These are phyloP conservation scores for Fulica atra DNA, from an alignment of 2,113 vertebrate genomes.

Conservation along the genomic window DNA sequence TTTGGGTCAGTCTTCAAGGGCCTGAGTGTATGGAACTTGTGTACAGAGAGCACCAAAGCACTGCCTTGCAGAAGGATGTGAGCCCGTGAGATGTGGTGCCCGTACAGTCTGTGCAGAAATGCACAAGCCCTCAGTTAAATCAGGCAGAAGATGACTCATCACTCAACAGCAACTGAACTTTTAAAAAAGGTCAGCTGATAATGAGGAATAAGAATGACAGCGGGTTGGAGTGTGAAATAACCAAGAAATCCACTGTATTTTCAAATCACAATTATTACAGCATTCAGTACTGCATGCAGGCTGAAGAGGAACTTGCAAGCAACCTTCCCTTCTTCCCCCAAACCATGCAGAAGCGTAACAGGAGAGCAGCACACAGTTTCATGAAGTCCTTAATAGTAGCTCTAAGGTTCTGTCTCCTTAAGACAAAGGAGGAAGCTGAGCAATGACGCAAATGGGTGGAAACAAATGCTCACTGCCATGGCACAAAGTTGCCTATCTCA, in stretches of 20 bases:
- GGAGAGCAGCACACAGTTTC: neutral
- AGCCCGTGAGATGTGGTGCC: neutral
- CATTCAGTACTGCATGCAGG: fast-evolving
- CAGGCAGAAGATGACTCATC: conserved; percentile 2
- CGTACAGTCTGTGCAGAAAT: neutral
- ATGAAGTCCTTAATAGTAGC: neutral
- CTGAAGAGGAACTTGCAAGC: neutral
- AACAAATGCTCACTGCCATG: neutral
- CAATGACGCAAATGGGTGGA: neutral
- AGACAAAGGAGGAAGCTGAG: neutral
- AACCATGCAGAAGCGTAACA: neutral
- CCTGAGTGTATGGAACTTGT: fast-evolving
- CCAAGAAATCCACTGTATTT: neutral
- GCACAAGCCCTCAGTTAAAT: neutral
- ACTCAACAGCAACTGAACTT: neutral
- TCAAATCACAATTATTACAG: neutral
- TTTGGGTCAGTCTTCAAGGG: neutral
- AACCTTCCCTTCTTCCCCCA: neutral
- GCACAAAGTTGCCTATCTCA: fast-evolving
- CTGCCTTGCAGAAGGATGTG: neutral
- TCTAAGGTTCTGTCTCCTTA: neutral
- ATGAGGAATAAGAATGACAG: neutral
- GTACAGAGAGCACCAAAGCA: neutral
- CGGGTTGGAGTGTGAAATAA: neutral
- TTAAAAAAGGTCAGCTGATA: neutral